Evolutionary conservation across 2,797 vertebrate species (phyloP).

Genomic region (Oophaga sylvatica): DNA sequence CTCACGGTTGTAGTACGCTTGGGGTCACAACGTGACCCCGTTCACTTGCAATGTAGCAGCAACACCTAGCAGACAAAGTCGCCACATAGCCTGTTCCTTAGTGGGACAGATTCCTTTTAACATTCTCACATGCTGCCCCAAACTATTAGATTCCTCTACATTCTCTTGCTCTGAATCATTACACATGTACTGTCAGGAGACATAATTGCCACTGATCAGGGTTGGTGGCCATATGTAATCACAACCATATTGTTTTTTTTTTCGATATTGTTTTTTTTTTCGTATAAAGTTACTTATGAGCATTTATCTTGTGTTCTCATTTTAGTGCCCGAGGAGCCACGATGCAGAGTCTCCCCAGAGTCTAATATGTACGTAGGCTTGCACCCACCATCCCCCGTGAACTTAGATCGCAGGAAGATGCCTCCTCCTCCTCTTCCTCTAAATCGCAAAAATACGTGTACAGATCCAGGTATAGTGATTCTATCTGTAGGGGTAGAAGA

Average conservation of each 20-base stretch:
- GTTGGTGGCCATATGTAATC: background rate
- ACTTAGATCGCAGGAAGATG: background rate
- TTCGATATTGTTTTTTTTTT: too few species aligned
- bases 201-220: background rate
- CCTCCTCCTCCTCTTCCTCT: slow-evolving; percentile 47
- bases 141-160: too few species aligned
- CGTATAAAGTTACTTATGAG: too few species aligned
- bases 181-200: background rate
- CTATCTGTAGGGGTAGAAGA: background rate
- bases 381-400: background rate
- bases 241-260: background rate
- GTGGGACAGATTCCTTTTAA: too few species aligned
- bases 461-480: background rate
- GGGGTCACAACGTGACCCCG: too few species aligned
- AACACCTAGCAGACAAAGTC: too few species aligned
- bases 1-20: too few species aligned
- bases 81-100: too few species aligned
- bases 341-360: background rate
- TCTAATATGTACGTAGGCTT: background rate
- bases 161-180: too few species aligned
- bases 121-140: too few species aligned
- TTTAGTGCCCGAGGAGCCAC: background rate
- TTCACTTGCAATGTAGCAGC: too few species aligned
- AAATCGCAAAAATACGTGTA: background rate
- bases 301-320: background rate